Evolutionary conservation across 37 sponge, comb jelly and placozoan genomes (phyloP), one percentile per base, ranked within the genome.

Genomic region (Oscarella lobularis): DNA sequence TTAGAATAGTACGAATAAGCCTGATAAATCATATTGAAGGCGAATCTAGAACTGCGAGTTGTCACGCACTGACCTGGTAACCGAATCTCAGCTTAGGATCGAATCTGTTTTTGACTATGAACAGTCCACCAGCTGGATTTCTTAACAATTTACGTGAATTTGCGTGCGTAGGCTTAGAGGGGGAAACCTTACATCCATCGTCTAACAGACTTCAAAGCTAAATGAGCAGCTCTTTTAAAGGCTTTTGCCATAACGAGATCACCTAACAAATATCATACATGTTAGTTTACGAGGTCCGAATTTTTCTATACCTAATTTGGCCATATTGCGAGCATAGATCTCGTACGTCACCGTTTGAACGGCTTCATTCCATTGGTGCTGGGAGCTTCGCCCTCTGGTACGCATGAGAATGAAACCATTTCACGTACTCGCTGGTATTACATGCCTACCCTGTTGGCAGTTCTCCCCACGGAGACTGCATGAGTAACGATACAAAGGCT

Each of bases 101-200:
- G 38, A 36, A 31, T 78, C 74, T 74, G 48, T 74, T 38, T 35
- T 74, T 4, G 6, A 37, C 75, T 36, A 37, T 74, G 3, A 40
- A 40, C 31, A 65, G 35, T 5, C 5, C 74, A 36, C 39, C 74
- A 6, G 3, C 38, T 35, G 37, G 4, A 27, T 20, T 48, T 48
- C 60, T 48, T 9, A 27, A 39, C 37, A 81, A 33, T 75, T 3
- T 39, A 1, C 0, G 66, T 74, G 66, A 37, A 38, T 73, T 36
- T 73, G 74, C 36, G 74, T 73, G 74, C 36, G 74, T 73, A 38
- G 2, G 39, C 36, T 36, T 73, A 20, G 5, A 41, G 36, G 67
- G 35, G 78, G 9, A 20, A 48, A 20, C 20, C 60, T 48, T 48
- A 20, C 60, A 9, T 48, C 60, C 60, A 48, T 48, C 60, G 9